Base-by-base conservation (phyloP, 2,797 vertebrate species). In the Myotis pilosus region DNA sequence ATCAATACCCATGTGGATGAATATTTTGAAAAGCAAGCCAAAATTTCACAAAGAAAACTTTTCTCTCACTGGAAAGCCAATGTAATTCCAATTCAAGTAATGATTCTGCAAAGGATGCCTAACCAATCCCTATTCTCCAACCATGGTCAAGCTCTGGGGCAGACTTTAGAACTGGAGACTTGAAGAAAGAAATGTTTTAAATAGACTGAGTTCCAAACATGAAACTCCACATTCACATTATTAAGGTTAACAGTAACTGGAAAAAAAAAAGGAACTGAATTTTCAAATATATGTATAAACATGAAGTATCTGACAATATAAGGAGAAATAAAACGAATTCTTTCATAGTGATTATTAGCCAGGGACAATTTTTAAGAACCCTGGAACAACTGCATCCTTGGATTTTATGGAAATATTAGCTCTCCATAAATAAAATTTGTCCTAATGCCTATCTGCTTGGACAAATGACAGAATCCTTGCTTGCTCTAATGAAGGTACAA, bases 41-140 rank as follows among this genome's bases (percentile, higher is more conserved):
- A 93, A 95, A 89, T 92, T 55, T 93, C 87, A 94, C 49, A 38
- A 64, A 72, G n/a, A 95, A 81, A 93, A 78, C 25, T 82, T 64
- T 76, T 41, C 53, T 93, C 60, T 93, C 60, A 92, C 19, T 90
- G 68, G 57, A 81, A 93, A 82, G 80, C 44, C 83, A 95, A 88
- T 15, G 20, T 87, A 92, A 96, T 80, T 91, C 60, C 72, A 92
- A 89, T 41, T 89, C 74, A 87, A 95, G 87, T 62, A 55, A 75
- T 57, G 55, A 81, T n/a, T 93, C 66, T 94, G 53, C n/a, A 94
- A 66, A 91, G 68, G 66, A 92, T 47, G 44, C 51, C 23, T 81
- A 84, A 81, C n/a, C 17, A 49, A 83, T 51, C 53, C 76, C 51
- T 49, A 68, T 51, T 64, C 41, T 72, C n/a, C 66, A 78, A 66